Evolutionary conservation across 2,113 vertebrate species (phyloP).

Genomic region (Microcebus tavaratra): DNA sequence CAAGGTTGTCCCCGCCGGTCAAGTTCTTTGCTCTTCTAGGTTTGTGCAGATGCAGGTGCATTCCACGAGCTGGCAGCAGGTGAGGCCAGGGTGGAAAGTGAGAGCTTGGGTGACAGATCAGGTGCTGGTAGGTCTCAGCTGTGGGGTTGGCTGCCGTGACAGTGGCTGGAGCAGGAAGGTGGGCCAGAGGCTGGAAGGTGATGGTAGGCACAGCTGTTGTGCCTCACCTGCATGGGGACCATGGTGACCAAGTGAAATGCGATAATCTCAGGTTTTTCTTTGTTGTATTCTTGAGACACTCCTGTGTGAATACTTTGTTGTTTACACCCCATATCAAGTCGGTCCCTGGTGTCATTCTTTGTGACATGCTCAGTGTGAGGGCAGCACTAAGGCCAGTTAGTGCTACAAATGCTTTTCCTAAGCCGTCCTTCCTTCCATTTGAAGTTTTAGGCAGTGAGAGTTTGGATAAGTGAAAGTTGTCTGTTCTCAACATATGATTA

Average conservation of each 20-base stretch:
- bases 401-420: background rate
- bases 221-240: background rate
- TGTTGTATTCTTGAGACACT: background rate
- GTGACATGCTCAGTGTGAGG: background rate
- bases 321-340: background rate
- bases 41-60: too few species aligned
- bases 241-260: background rate
- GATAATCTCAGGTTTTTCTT: background rate
- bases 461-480: background rate
- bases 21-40: background rate
- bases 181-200: background rate
- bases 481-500: background rate
- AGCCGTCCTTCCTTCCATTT: background rate
- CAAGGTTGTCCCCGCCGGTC: background rate
- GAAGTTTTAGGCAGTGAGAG: background rate
- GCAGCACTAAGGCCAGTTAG: background rate
- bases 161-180: rapidly evolving
- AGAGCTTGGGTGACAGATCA: rapidly evolving
- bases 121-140: background rate
- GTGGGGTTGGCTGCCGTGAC: background rate
- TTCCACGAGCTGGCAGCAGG: rapidly evolving
- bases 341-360: background rate
- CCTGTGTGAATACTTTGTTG: background rate
- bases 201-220: rapidly evolving
- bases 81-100: too few species aligned